Base-by-base conservation (phyloP, 2,797 vertebrate genomes). In the Paramormyrops hopkinsi region DNA sequence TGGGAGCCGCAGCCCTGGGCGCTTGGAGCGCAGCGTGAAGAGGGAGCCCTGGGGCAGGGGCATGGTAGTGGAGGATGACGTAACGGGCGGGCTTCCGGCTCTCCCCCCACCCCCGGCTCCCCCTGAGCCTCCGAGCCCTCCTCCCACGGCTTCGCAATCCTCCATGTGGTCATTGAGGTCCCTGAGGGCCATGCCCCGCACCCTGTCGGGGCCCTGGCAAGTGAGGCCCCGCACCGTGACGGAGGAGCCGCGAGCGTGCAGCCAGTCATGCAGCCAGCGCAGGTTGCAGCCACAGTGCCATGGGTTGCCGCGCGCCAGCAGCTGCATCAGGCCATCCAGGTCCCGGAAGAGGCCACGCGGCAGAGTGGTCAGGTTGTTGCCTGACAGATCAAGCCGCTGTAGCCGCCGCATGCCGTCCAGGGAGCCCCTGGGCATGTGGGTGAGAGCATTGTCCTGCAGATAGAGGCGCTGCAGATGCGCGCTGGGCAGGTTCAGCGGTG, bases 211-310 rank as follows among this genome's bases (percentile, higher is more conserved):
- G 0, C 96, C 97, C 91, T 98, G 97, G 93, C 98, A 99, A 92
- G 97, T 96, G 88, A 99, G 92, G 6, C 98, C 98, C 8, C 97
- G 95, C 25, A 99, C 98, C 0, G 96, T 98, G 90, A 98, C 97
- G 1, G 95, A 96, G 0, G 97, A 2, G 91, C 97, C 89, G 25
- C 97, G 93, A 0, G 96, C 93, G 19, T 96, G 96, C 87, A 98
- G 94, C 98, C 98, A 99, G 91, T 97, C 97, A 8, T 98, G 93
- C 79, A 99, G 94, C 98, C 98, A 99, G 76, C 97, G 96, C 92
- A 99, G 95, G 94, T 96, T 97, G 9, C 98, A 99, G 54, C 97
- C 97, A 2, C 98, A 99, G 92, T 97, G 97, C 98, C 98, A 99
- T 0, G 98, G 98, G 92, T 99, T 99, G 91, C 98, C 98, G 1